Conservation (phyloP, 2,113 vertebrate genomes). For the Notarius lentiginosus region DNA sequence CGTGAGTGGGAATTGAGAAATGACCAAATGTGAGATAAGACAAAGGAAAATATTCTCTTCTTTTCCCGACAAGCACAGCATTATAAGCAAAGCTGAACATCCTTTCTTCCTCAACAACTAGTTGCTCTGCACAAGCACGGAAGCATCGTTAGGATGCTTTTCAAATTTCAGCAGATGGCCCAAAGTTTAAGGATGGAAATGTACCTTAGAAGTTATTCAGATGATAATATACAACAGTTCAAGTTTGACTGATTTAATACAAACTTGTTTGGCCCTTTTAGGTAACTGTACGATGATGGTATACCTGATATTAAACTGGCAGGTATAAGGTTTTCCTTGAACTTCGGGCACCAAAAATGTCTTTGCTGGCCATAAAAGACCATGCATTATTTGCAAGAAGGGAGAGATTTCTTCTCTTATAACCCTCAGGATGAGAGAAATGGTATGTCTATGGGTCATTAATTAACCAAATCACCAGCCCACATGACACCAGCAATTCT, state of each 20-base stretch:
- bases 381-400: neutral
- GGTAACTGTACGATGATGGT: neutral
- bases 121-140: neutral
- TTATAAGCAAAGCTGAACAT: neutral
- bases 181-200: neutral
- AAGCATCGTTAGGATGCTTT: neutral
- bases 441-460: slow-evolving; percentile 43
- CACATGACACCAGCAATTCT: slow-evolving; percentile 42
- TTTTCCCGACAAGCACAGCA: too few species aligned
- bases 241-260: neutral
- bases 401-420: neutral
- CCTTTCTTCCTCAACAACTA: neutral
- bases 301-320: neutral
- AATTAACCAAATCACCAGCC: slow-evolving; percentile 30
- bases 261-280: neutral
- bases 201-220: neutral
- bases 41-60: too few species aligned
- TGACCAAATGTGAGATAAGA: too few species aligned
- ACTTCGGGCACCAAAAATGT: neutral
- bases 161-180: too few species aligned
- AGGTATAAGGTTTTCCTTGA: neutral
- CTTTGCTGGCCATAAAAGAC: neutral
- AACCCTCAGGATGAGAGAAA: slow-evolving; percentile 29
- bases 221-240: neutral
- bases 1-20: too few species aligned